Conservation (phyloP, 1,140 invertebrate genomes). For the Dreissena rostriformis region DNA sequence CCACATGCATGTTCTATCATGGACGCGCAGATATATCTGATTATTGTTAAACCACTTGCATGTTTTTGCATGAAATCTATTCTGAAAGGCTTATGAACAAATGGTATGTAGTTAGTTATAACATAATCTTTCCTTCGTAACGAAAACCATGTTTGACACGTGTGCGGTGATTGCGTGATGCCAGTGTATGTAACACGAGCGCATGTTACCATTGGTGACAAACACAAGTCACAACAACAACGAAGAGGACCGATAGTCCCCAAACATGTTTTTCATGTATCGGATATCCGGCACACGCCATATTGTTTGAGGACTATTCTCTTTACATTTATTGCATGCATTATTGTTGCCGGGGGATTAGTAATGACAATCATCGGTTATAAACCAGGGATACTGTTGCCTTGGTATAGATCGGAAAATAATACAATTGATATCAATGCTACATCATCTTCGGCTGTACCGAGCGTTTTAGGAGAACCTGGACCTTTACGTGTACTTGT, state of each 20-base stretch:
- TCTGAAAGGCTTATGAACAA: too few relatives aligned
- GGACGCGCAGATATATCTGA: too few relatives aligned
- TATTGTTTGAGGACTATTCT: constrained; percentile 47
- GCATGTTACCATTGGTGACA: constrained; percentile 57
- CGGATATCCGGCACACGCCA: constrained; percentile 44
- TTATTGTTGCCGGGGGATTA: constrained; percentile 35
- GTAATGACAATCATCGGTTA: constrained; percentile 54
- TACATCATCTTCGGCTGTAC: constrained; percentile 30
- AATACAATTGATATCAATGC: constrained; percentile 19
- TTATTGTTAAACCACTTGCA: too few relatives aligned
- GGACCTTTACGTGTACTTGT: constrained; percentile 60
- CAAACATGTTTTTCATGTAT: constrained; percentile 52
- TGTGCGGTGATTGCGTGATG: constrained; percentile 2
- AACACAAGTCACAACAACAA: constrained; percentile 13
- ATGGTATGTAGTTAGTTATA: too few relatives aligned
- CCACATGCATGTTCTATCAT: too few relatives aligned
- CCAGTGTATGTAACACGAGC: constrained; percentile 57
- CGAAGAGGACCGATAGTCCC: constrained; percentile 33
- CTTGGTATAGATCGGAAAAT: constrained; percentile 26
- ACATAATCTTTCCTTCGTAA: too few relatives aligned
- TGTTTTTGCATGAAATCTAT: too few relatives aligned
- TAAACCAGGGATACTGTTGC: constrained; percentile 50
- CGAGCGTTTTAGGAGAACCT: constrained; percentile 29
- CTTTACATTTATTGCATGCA: constrained; percentile 21
- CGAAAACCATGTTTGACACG: too few relatives aligned